These are phyloP conservation scores for Nerophis lumbriciformis DNA, from an alignment of 2,113 vertebrate species.

Conservation along the genomic window DNA sequence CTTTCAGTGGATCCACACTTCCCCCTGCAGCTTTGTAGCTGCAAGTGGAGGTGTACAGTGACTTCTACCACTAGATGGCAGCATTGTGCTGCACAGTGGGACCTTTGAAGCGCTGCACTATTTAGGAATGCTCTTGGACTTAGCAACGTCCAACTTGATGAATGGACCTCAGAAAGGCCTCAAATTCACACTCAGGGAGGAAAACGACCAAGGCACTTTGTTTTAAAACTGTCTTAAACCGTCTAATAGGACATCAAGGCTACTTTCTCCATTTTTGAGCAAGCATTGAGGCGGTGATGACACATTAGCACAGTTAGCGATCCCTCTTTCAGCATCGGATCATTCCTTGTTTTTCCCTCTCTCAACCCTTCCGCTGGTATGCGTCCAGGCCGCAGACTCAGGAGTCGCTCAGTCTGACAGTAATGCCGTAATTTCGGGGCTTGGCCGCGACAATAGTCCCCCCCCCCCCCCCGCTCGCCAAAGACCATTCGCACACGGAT, in stretches of 20 bases:
- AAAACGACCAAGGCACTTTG: too few relatives aligned
- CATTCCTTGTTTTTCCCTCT: conserved; percentile 41
- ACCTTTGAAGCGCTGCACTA: neutral
- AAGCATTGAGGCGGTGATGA: conserved; percentile 29
- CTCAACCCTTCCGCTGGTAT: conserved; percentile 48
- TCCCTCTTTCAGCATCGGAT: conserved; percentile 41
- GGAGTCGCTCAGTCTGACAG: conserved; percentile 68
- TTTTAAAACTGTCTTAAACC: conserved; percentile 5
- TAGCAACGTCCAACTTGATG: neutral
- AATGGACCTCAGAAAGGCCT: neutral
- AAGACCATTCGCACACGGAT: conserved; percentile 21
- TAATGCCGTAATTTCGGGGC: conserved; percentile 69
- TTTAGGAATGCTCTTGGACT: neutral
- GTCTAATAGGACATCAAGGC: conserved; percentile 29
- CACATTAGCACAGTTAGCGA: conserved; percentile 43
- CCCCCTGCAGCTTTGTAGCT: conserved; percentile 26
- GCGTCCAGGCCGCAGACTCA: conserved; percentile 60
- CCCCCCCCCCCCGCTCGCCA: conserved; percentile 30
- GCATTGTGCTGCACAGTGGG: neutral
- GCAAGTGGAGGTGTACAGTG: neutral
- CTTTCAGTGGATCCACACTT: conserved; percentile 27
- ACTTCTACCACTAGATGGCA: conserved; percentile 40
- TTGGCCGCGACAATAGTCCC: conserved; percentile 63
- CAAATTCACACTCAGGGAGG: neutral
- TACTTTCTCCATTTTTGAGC: neutral